These are phyloP conservation scores for Lineus longissimus DNA, from an alignment of 1,140 invertebrate genomes.

Conservation along the genomic window DNA sequence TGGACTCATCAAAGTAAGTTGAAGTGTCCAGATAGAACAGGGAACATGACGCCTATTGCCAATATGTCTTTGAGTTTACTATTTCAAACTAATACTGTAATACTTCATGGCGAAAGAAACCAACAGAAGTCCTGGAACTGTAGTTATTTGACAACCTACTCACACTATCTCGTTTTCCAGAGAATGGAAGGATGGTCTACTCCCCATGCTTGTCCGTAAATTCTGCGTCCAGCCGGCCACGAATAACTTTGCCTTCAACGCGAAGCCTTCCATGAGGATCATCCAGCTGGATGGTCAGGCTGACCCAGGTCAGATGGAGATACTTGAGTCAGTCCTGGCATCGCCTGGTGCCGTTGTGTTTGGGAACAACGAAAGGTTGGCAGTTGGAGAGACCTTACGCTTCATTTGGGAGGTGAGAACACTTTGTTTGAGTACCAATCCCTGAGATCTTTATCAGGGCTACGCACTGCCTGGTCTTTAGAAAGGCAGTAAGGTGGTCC, in stretches of 20 bases:
- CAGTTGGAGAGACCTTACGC: conserved; percentile 37
- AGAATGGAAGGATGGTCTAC: conserved; percentile 48
- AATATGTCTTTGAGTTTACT: too few species aligned
- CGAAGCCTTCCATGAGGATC: conserved; percentile 40
- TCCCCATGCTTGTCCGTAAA: conserved; percentile 43
- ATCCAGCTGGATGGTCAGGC: conserved; percentile 49
- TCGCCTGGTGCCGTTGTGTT: conserved; percentile 45
- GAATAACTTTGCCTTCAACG: conserved; percentile 25
- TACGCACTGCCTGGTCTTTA: neutral
- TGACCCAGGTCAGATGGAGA: conserved; percentile 45
- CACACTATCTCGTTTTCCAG: too few species aligned
- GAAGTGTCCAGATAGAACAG: too few species aligned
- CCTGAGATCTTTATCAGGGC: neutral
- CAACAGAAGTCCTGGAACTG: too few species aligned
- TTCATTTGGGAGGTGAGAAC: conserved; percentile 50
- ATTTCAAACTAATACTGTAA: too few species aligned
- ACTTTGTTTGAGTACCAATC: neutral
- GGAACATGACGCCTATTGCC: too few species aligned
- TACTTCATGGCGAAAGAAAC: too few species aligned
- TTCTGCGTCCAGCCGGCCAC: conserved; percentile 37
- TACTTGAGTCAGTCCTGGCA: conserved; percentile 38
- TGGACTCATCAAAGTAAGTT: conserved; percentile 39
- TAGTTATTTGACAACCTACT: too few species aligned
- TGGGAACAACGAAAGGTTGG: conserved; percentile 46
- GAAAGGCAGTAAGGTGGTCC: neutral